Base-by-base conservation (phyloP, 2,113 vertebrate species). In the Holacanthus passer region DNA sequence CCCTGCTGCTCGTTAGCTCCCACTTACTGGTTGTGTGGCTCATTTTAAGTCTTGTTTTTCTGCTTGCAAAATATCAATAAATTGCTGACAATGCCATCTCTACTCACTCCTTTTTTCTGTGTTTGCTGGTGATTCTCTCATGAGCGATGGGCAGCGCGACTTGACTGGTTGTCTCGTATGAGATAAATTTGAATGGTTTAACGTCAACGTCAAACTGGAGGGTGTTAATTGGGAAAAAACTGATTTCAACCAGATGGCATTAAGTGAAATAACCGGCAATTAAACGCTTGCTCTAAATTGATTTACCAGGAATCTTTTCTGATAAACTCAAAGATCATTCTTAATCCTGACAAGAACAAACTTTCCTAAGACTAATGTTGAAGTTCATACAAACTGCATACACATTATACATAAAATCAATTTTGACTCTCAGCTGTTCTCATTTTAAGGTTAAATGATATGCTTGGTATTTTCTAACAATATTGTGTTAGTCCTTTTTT, bases 21-120 rank as follows among this genome's bases (percentile, higher is more conserved):
- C 98, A 99, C 94, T 95, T 99, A 94, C 96, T 99, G 94, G 98
- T 99, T 60, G 98, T 99, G 94, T 99, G 98, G 98, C 97, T 99
- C 93, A 99, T 99, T 95, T 96, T 99, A 96, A 99, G 98, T 98
- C 97, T 99, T 91, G 98, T 98, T 89, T 97, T 99, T 96, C 96
- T 99, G 94, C 96, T 99, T 97, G 98, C 98, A 95, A 99, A 99
- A 97, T 99, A 99, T 95, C 98, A 99, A 97, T 99, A 97, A 97
- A 97, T 92, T 95, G 91, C 93, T 93, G 88, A 90, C 87, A 91
- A 90, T 88, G 89, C 89, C 86, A 91, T 90, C 84, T 91, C 87
- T 82, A 62, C 77, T 78, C 67, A 70, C 80, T 86, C 48, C 78
- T 82, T 81, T 78, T 62, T 86, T 87, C 74, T 83, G 56, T 84